Conservation (phyloP, 2,113 vertebrate species). For the Tragelaphus scriptus region DNA sequence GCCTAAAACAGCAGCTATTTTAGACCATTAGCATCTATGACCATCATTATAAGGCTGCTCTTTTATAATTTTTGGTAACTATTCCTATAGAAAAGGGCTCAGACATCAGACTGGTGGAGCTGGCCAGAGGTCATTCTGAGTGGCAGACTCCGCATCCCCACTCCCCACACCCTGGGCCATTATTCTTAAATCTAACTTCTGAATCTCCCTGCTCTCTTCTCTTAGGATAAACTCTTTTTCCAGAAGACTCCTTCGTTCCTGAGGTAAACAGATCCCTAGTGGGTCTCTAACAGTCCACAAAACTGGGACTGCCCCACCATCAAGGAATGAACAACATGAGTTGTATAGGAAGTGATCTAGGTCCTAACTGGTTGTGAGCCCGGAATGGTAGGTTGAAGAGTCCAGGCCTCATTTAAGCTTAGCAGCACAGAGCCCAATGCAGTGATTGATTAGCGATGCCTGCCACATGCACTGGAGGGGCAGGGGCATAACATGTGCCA, state of each 20-base stretch:
- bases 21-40: background rate
- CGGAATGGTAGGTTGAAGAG: background rate
- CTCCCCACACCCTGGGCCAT: background rate
- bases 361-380: background rate
- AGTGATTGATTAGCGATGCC: background rate
- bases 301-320: too few species aligned
- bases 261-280: background rate
- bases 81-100: background rate
- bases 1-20: background rate
- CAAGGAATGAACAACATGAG: background rate
- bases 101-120: background rate
- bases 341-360: background rate
- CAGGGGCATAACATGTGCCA: too few species aligned
- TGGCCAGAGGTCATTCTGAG: background rate
- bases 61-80: background rate
- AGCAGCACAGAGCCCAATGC: background rate
- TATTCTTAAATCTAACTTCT: background rate
- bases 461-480: background rate
- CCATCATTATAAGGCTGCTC: background rate
- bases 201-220: background rate
- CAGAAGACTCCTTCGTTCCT: background rate
- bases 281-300: background rate
- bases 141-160: background rate
- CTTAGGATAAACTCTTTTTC: background rate
- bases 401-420: background rate